Evolutionary conservation across 2,113 vertebrate genomes (phyloP).

Genomic region (Hemiprocne comata): DNA sequence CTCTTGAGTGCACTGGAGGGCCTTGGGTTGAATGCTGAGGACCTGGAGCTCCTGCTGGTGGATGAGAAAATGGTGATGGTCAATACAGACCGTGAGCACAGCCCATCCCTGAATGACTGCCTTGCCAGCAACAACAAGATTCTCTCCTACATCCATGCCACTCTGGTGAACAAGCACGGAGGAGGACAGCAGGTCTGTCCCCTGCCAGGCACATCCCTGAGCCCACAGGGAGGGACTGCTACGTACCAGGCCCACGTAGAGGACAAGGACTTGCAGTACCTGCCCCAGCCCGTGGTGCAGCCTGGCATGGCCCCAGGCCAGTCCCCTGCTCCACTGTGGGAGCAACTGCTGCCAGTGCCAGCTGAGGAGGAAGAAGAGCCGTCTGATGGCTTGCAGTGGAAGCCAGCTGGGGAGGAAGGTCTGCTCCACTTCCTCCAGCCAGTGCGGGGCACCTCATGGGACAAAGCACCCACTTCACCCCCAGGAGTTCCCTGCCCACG

Average conservation of each 20-base stretch:
- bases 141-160: slow-evolving; percentile 75
- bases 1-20: slow-evolving; percentile 79
- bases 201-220: neutral
- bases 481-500: accelerated
- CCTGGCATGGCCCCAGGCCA: neutral
- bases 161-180: neutral
- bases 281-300: neutral
- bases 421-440: neutral
- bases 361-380: neutral
- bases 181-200: neutral
- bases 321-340: neutral
- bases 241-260: accelerated
- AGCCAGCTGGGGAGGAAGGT: neutral
- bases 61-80: slow-evolving; percentile 83
- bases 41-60: slow-evolving; percentile 81
- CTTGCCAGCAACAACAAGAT: slow-evolving; percentile 75
- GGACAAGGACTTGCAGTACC: neutral
- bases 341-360: accelerated
- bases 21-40: slow-evolving; percentile 78
- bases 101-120: slow-evolving; percentile 65
- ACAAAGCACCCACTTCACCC: neutral
- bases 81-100: slow-evolving; percentile 44
- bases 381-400: neutral
- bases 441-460: neutral
- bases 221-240: neutral